These are phyloP conservation scores for Prochilodus magdalenae DNA, from an alignment of 2,113 vertebrate genomes.

Conservation along the genomic window DNA sequence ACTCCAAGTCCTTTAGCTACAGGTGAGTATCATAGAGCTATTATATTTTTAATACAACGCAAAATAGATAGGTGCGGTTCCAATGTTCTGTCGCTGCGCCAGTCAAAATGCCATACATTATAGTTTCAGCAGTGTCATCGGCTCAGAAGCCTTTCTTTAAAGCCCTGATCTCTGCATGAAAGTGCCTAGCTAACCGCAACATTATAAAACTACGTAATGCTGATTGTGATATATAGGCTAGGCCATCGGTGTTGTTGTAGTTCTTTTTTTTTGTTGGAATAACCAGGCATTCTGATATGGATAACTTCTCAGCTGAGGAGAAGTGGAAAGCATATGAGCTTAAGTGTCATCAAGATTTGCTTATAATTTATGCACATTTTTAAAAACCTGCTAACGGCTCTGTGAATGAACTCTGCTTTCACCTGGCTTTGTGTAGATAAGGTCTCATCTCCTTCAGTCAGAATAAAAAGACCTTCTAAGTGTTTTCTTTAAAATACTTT, in stretches of 20 bases:
- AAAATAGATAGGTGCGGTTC: background rate
- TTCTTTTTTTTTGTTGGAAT: too few relatives aligned
- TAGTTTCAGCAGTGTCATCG: background rate
- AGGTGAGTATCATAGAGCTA: constrained; percentile 71
- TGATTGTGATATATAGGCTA: too few relatives aligned
- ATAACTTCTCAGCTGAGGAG: too few relatives aligned
- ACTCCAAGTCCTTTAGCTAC: constrained; percentile 87
- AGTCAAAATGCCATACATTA: background rate
- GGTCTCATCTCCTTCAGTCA: background rate
- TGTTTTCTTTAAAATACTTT: too few relatives aligned
- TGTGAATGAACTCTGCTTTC: background rate
- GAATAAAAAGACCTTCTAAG: background rate
- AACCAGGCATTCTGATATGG: too few relatives aligned
- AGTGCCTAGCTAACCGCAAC: background rate
- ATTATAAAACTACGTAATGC: background rate
- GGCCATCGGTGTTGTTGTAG: too few relatives aligned
- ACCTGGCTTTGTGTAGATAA: background rate
- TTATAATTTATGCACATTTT: background rate
- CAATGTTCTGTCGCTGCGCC: background rate
- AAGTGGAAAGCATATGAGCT: background rate
- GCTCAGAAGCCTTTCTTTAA: background rate
- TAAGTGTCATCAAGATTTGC: background rate
- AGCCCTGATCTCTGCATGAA: background rate
- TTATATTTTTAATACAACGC: background rate
- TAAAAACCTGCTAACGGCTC: background rate